phyloP scores from a whole-genome alignment of 1,140 invertebrate genomes.

The Mylabris phalerata region DNA sequence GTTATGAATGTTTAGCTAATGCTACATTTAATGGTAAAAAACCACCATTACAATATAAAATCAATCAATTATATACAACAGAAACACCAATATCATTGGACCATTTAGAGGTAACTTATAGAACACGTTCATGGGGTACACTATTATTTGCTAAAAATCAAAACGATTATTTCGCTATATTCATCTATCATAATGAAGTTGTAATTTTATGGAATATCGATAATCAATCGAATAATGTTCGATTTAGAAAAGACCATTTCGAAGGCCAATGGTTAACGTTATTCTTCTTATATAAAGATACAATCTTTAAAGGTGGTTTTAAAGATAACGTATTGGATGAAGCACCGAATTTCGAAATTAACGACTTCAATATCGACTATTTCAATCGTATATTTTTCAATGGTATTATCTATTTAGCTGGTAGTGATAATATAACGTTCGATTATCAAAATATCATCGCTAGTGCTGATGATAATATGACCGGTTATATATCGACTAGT shows the following conservation, averaged over 20 bases:
- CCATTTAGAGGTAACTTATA: conserved; percentile 44
- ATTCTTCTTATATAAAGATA: conserved; percentile 48
- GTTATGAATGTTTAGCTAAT: conserved; percentile 89
- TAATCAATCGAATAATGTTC: conserved; percentile 41
- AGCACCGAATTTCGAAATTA: conserved; percentile 42
- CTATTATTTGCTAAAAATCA: conserved; percentile 53
- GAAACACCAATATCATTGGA: too few species aligned
- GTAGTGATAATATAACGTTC: conserved; percentile 36
- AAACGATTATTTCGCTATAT: conserved; percentile 61
- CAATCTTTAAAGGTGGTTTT: conserved; percentile 49
- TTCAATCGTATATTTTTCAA: conserved; percentile 52
- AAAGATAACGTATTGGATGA: conserved; percentile 47
- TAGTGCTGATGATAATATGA: conserved; percentile 36
- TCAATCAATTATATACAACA: neutral
- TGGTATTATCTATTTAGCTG: conserved; percentile 36
- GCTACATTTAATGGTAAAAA: conserved; percentile 73
- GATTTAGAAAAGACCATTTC: conserved; percentile 54
- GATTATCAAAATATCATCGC: conserved; percentile 36
- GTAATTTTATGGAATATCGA: conserved; percentile 59
- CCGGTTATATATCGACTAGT: conserved; percentile 40
- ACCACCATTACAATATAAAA: conserved; percentile 50
- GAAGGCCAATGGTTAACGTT: conserved; percentile 64
- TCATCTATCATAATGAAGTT: conserved; percentile 61
- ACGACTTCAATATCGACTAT: conserved; percentile 47
- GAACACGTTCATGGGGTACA: conserved; percentile 68